Evolutionary conservation across 1,140 invertebrate genomes (phyloP), one percentile per base, ranked within the genome.

Genomic region (Bombus polaris): DNA sequence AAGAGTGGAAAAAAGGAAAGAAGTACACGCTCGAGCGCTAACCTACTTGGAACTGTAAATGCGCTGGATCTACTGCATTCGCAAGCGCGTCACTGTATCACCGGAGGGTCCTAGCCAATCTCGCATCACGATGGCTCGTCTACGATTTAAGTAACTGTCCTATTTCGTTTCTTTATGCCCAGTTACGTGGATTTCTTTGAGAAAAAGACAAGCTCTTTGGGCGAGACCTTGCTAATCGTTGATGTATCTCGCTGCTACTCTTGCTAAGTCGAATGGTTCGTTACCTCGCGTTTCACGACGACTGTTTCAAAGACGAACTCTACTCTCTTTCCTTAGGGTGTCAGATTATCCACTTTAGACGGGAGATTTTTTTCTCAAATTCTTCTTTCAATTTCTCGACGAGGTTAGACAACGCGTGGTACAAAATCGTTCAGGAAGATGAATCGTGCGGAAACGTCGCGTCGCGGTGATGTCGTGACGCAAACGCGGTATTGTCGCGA

Each of bases 41-140:
- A 85, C 79, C 78, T 37, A 53, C 18, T 85, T 81, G 57, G 70
- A 39, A n/a, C 78, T 85, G 79, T 59, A 81, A 81, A 81, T 81
- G 47, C 68, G 28, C 37, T 22, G 9, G 32, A 25, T 44, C 39
- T 32, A 59, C 9, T 59, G 78, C 71, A 85, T 75, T 85, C 37
- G 47, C 62, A 32, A 62, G 12, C 83, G 66, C 32, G 15, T 35
- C 44, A 12, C 28, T 81, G 28, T 70, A 70, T 85, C 79, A 85
- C 59, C 59, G 37, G 37, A 68, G 84, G 72, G 59, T 73, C 25
- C n/a, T 59, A 62, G n/a, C 84, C 84, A 81, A 85, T 85, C 78
- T 85, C 25, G 18, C 37, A 47, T 57, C 72, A 42, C 71, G 59
- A 81, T 79, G 65, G 28, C 57, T 57, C 9, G 59, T 72, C 78